Evolutionary conservation across 2,888 invertebrate species (phyloP).

Genomic region (Neria commutata): DNA sequence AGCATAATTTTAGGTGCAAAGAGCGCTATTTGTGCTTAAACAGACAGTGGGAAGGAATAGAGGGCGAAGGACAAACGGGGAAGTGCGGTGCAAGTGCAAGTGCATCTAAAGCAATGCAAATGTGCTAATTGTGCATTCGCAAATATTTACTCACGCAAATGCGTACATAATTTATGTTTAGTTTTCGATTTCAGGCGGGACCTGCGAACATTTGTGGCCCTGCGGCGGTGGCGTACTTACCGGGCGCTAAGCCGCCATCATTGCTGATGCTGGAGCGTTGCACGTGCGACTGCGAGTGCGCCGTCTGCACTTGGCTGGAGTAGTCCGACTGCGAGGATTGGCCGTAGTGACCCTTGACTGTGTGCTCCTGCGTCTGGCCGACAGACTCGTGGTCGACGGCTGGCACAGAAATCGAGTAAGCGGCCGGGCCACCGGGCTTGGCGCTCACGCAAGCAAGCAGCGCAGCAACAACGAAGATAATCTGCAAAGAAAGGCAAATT

Average conservation of each 20-base stretch:
- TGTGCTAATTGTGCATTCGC: neutral
- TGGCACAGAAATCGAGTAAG: constrained; percentile 59
- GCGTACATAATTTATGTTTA: neutral
- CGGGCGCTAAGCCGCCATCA: constrained; percentile 56
- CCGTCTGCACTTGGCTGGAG: constrained; percentile 60
- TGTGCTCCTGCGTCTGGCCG: constrained; percentile 60
- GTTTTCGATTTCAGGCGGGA: neutral
- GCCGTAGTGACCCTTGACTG: constrained; percentile 61
- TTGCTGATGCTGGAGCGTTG: constrained; percentile 60
- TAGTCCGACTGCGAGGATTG: constrained; percentile 61
- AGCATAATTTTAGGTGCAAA: neutral
- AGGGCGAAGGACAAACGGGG: neutral
- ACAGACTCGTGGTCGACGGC: constrained; percentile 60
- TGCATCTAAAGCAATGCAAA: neutral
- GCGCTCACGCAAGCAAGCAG: constrained; percentile 56
- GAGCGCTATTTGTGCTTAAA: too few relatives aligned
- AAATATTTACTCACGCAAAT: neutral
- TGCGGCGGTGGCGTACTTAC: constrained; percentile 29
- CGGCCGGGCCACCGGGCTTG: constrained; percentile 59
- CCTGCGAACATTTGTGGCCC: neutral
- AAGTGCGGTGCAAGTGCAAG: neutral
- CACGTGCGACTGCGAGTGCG: constrained; percentile 60
- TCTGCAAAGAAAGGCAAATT: constrained; percentile 33
- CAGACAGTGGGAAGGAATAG: constrained; percentile 1
- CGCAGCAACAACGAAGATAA: constrained; percentile 55